Conservation (phyloP, 2,797 vertebrate species). For the Sparidentex hasta region DNA sequence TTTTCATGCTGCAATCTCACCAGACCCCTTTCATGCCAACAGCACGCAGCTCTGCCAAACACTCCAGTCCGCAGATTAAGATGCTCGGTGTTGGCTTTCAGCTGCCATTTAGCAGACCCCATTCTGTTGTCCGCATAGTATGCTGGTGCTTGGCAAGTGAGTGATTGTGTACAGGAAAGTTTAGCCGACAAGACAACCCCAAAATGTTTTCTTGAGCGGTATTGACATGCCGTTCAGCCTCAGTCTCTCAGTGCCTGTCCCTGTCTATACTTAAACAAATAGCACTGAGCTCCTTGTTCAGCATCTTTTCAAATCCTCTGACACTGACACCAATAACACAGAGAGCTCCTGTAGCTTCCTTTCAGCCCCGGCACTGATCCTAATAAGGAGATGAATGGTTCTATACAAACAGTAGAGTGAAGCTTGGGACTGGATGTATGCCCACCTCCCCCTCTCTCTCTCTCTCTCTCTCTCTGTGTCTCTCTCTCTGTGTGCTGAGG, state of each 20-base stretch:
- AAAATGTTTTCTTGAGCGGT: constrained; percentile 29
- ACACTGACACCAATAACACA: constrained; percentile 77
- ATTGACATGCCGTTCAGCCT: constrained; percentile 36
- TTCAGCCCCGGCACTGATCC: constrained; percentile 77
- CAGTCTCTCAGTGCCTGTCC: constrained; percentile 33
- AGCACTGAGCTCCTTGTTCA: constrained; percentile 65
- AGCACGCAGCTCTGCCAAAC: constrained; percentile 55
- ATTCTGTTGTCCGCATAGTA: constrained; percentile 28
- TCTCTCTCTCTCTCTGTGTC: constrained; percentile 27
- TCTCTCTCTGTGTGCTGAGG: constrained; percentile 27
- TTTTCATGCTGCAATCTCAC: constrained; percentile 68
- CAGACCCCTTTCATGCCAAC: constrained; percentile 52
- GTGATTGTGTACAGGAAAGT: constrained; percentile 28
- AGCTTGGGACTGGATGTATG: constrained; percentile 70
- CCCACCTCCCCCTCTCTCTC: constrained; percentile 51
- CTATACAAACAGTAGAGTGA: constrained; percentile 76
- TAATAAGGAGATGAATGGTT: constrained; percentile 85
- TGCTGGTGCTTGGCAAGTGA: constrained; percentile 13
- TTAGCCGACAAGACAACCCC: constrained; percentile 38
- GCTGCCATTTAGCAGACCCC: constrained; percentile 62
- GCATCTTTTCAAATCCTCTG: constrained; percentile 73
- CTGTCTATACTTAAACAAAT: constrained; percentile 66
- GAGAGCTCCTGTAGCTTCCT: constrained; percentile 68
- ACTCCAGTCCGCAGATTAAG: constrained; percentile 61
- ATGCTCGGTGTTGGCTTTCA: constrained; percentile 70